Percentiles rank a stretch among this genome's conserved stretches.
phyloP scores from a whole-genome alignment of 2,797 vertebrate species.

The Parauchenoglanis punctatus region DNA sequence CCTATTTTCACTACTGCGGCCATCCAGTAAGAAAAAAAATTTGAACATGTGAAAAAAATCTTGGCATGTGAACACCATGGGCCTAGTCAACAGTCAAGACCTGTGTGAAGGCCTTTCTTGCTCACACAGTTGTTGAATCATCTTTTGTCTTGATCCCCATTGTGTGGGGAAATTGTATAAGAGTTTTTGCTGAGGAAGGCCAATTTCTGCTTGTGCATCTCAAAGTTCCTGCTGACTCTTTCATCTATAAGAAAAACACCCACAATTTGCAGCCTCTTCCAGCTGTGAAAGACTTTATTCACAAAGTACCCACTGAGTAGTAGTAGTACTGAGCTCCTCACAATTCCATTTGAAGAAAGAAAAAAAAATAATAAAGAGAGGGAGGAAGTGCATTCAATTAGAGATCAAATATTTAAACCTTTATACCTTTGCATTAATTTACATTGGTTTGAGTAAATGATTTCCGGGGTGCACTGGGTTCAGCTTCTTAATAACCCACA shows the following conservation, averaged over 20 bases:
- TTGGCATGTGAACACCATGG: conserved; percentile 5
- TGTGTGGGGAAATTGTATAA: not conserved
- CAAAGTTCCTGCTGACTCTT: conserved; percentile 15
- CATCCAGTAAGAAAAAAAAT: not conserved
- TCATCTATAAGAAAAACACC: conserved; percentile 23
- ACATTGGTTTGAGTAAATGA: not conserved
- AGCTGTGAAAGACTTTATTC: conserved; percentile 14
- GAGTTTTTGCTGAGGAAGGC: conserved; percentile 11
- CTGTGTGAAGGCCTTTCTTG: not conserved
- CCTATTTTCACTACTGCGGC: not conserved
- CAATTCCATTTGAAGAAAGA: not conserved
- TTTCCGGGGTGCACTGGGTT: not conserved
- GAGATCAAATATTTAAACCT: not conserved
- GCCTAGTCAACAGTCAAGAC: not conserved
- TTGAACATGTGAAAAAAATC: not conserved
- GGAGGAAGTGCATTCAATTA: not conserved
- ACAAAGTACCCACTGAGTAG: not conserved
- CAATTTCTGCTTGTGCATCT: conserved; percentile 25
- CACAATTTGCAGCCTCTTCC: conserved; percentile 3
- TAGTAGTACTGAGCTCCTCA: not conserved
- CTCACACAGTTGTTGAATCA: conserved; percentile 8
- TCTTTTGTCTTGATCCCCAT: conserved; percentile 20
- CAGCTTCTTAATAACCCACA: not conserved
- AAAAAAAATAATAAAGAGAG: not conserved
- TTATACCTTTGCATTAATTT: not conserved